These are phyloP conservation scores for Drosophila mulleri DNA, from an alignment of 2,888 invertebrate species.

Conservation along the genomic window DNA sequence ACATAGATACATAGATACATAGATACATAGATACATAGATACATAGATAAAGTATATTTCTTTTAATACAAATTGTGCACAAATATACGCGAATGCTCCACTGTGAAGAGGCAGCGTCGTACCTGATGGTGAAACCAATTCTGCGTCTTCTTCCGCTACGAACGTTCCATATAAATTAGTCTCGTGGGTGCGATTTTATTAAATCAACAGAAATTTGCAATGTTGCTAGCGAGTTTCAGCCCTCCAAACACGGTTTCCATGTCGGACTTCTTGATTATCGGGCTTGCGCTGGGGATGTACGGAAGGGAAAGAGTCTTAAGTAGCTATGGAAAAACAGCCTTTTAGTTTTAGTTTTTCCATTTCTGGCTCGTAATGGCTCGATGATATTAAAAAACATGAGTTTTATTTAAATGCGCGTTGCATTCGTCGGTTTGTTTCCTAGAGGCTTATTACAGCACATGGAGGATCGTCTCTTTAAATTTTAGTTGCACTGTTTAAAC, in stretches of 20 bases:
- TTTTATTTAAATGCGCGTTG: conserved; percentile 68
- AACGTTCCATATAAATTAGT: conserved; percentile 84
- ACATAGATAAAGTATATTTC: background rate
- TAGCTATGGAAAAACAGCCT: conserved; percentile 54
- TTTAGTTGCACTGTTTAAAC: conserved; percentile 14
- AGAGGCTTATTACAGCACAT: conserved; percentile 80
- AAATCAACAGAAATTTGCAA: conserved; percentile 85
- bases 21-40: too few species aligned
- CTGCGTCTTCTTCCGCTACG: conserved; percentile 68
- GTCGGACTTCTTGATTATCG: conserved; percentile 33
- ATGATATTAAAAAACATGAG: conserved; percentile 68
- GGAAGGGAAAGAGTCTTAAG: conserved; percentile 44
- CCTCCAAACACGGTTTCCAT: conserved; percentile 17
- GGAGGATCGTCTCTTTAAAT: conserved; percentile 74
- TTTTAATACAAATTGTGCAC: background rate
- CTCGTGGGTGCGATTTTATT: conserved; percentile 85
- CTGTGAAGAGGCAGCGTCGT: conserved; percentile 56
- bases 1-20: too few species aligned
- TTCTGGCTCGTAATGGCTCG: conserved; percentile 24
- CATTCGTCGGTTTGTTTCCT: conserved; percentile 65
- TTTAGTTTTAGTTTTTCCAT: conserved; percentile 9
- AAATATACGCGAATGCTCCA: conserved; percentile 29
- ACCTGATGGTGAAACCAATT: conserved; percentile 79
- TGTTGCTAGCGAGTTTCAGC: conserved; percentile 63
- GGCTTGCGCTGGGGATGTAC: background rate